Evolutionary conservation across 2,888 invertebrate species (phyloP).

Genomic region (Bellardia pandia): DNA sequence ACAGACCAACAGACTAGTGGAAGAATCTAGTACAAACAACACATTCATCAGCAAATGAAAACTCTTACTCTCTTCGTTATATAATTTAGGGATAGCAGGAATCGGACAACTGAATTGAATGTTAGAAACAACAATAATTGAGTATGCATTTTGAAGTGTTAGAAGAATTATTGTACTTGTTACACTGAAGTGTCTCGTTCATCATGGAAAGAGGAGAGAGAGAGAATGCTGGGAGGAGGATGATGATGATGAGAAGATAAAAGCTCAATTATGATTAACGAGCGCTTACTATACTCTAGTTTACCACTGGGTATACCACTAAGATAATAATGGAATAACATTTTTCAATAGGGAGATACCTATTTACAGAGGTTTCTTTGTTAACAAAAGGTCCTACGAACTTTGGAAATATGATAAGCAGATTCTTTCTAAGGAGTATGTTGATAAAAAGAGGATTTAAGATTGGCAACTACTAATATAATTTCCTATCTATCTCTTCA

Average conservation of each 20-base stretch:
- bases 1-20: not conserved
- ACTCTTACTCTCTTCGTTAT: not conserved
- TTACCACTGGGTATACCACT: conserved; percentile 12
- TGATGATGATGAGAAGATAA: conserved; percentile 18
- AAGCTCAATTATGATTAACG: conserved; percentile 69
- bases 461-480: no score
- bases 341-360: no score
- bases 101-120: not conserved
- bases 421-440: no score
- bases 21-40: not conserved
- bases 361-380: no score
- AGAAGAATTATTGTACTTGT: conserved; percentile 50
- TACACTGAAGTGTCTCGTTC: conserved; percentile 29
- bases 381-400: no score
- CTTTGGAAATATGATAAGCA: no score
- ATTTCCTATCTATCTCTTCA: no score
- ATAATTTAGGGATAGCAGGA: not conserved
- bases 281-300: conserved; percentile 34
- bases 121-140: conserved; percentile 11
- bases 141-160: conserved; percentile 42
- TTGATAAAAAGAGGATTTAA: no score
- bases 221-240: not conserved
- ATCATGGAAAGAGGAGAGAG: not conserved
- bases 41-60: not conserved
- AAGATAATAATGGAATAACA: not conserved